phyloP scores from a whole-genome alignment of 2,888 invertebrate genomes.

The Cloeon dipterum region DNA sequence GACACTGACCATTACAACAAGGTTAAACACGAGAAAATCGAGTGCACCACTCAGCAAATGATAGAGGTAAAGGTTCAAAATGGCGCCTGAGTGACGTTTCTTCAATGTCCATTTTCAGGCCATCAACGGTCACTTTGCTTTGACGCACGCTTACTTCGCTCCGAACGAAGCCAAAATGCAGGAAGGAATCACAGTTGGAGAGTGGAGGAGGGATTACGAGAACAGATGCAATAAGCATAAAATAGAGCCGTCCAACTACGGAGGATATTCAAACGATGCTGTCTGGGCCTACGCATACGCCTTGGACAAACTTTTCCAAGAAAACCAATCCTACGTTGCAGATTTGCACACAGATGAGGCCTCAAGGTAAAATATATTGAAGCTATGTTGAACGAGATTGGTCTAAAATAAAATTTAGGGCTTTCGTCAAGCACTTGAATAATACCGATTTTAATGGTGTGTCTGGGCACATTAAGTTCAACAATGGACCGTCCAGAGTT shows the following conservation, averaged over 20 bases:
- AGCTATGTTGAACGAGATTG: not conserved
- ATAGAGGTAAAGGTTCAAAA: slow-evolving; percentile 15
- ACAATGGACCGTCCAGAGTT: slow-evolving; percentile 40
- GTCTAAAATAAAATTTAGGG: slow-evolving; percentile 18
- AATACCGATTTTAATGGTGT: slow-evolving; percentile 47
- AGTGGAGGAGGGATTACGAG: slow-evolving; percentile 31
- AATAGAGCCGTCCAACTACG: slow-evolving; percentile 32
- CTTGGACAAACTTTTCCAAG: slow-evolving; percentile 33
- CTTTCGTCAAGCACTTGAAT: slow-evolving; percentile 34
- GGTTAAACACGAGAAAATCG: slow-evolving; percentile 18
- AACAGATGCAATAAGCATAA: slow-evolving; percentile 10
- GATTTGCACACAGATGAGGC: slow-evolving; percentile 28
- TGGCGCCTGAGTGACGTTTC: not conserved
- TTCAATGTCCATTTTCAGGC: slow-evolving; percentile 21
- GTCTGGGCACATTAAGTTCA: slow-evolving; percentile 45
- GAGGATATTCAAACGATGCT: slow-evolving; percentile 58
- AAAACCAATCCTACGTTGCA: slow-evolving; percentile 30
- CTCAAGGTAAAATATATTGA: slow-evolving; percentile 18
- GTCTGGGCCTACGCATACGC: slow-evolving; percentile 60
- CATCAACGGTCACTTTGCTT: slow-evolving; percentile 44
- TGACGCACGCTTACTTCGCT: slow-evolving; percentile 43
- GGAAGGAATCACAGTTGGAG: slow-evolving; percentile 34
- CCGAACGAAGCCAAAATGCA: slow-evolving; percentile 32
- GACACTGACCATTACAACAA: slow-evolving; percentile 27
- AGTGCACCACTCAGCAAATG: slow-evolving; percentile 38